Evolutionary conservation across 2,797 vertebrate species (phyloP).

Genomic region (Lerista edwardsae): DNA sequence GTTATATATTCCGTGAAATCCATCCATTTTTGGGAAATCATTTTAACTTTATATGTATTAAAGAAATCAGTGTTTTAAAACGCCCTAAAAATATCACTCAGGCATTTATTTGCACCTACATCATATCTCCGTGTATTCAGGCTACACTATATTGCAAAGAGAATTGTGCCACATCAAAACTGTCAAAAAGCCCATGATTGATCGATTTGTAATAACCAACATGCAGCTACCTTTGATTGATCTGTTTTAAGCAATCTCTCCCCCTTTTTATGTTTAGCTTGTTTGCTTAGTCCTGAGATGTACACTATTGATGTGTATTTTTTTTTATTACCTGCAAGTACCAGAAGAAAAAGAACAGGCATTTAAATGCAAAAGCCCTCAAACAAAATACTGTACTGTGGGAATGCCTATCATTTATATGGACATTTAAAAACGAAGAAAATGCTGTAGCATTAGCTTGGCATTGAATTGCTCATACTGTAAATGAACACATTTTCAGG

Average conservation of each 20-base stretch:
- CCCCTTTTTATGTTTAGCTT: background rate
- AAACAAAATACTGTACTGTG: slow-evolving; percentile 23
- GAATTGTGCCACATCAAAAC: slow-evolving; percentile 3
- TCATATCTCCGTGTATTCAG: background rate
- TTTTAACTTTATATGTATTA: background rate
- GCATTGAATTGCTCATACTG: slow-evolving; percentile 35
- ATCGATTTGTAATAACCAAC: slow-evolving; percentile 28
- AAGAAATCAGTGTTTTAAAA: background rate
- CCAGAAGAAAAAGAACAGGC: slow-evolving; percentile 32
- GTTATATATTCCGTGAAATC: slow-evolving; percentile 1
- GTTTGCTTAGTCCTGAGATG: slow-evolving; percentile 44
- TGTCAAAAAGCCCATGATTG: slow-evolving; percentile 14
- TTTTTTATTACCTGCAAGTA: slow-evolving; percentile 19
- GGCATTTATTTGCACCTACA: slow-evolving; percentile 27
- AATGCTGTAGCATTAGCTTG: slow-evolving; percentile 54
- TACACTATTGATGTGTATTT: slow-evolving; percentile 31
- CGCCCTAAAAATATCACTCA: slow-evolving; percentile 43
- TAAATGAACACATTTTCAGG: slow-evolving; percentile 56
- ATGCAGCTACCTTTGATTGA: slow-evolving; percentile 41
- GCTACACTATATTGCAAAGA: slow-evolving; percentile 25
- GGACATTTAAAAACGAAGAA: slow-evolving; percentile 38
- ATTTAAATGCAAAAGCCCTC: slow-evolving; percentile 35
- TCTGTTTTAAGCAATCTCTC: slow-evolving; percentile 17
- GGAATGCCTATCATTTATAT: slow-evolving; percentile 13
- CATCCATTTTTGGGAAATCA: background rate